Base-by-base conservation (phyloP, 2,888 invertebrate genomes). In the Harpalus rufipes region DNA sequence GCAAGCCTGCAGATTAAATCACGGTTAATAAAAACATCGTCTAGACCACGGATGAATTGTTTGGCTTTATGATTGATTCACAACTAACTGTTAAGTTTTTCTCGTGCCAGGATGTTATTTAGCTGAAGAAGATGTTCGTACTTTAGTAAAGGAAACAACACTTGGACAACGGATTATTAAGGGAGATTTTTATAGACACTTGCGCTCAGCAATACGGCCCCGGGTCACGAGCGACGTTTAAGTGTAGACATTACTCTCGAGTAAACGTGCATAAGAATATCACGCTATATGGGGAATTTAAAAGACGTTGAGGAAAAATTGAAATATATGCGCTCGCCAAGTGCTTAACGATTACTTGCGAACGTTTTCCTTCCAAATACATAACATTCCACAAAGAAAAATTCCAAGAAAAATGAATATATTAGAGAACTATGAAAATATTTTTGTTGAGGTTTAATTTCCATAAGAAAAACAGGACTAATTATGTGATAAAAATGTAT, bases 251-350 rank as follows among this genome's bases (percentile, higher is more conserved):
- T 84, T 84, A 84, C 78, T 84, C 84, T 84, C 76, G 51, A 41
- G 76, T 63, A 84, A 84, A 56, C 78, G 76, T 84, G 84, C 84
- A 84, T 84, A 84, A 84, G 84, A 84, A 84, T 84, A 76, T 58
- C 76, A 44, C 56, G 78, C 74, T 76, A 84, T 61, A 68, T 76
- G 63, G 41, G 61, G 32, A 18, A 41, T 74, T 76, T 44, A 14
- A 74, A 56, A 41, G 76, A 74, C 58, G 51, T 25, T 44, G 72
- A 32, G 65, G 61, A 61, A 84, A 84, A 59, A 84, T 84, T 84
- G 76, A 84, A 84, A 84, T 76, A 84, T 84, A 76, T 58, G 58
- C 18, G 56, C 58, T 78, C 18, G 16, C 32, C 58, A 78, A 78
- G 14, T 78, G 18, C 78, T 21, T 78, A 32, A 78, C 44, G 76